Conservation (phyloP, 2,797 vertebrate species). For the Xiphophorus birchmanni region DNA sequence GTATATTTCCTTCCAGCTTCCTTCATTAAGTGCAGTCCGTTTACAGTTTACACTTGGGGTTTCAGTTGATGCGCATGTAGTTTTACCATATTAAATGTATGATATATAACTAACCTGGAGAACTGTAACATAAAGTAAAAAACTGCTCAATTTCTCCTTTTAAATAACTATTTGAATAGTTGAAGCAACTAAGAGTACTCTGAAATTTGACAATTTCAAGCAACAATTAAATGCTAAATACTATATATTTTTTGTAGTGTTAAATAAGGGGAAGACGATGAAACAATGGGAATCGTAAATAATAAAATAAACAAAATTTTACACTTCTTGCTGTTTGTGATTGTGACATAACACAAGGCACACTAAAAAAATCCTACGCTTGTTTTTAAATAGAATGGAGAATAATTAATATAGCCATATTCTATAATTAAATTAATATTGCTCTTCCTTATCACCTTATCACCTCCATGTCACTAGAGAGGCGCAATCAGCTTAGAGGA, state of each 20-base stretch:
- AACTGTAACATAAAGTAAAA: neutral
- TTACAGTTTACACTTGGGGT: neutral
- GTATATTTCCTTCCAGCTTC: neutral
- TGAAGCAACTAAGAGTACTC: neutral
- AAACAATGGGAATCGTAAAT: neutral
- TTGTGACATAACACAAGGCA: neutral
- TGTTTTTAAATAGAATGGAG: constrained; percentile 8
- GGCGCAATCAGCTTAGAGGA: neutral
- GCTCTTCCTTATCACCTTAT: constrained; percentile 46
- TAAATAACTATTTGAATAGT: neutral
- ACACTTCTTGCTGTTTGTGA: neutral
- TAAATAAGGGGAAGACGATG: neutral
- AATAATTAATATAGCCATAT: constrained; percentile 30
- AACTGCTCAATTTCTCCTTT: neutral
- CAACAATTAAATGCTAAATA: neutral
- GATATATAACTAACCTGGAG: neutral
- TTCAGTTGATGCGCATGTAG: neutral
- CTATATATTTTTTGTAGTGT: neutral
- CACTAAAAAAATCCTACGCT: neutral
- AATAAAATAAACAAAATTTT: neutral
- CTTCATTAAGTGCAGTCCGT: neutral
- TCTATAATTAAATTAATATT: constrained; percentile 67
- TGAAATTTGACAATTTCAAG: neutral
- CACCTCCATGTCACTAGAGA: constrained; percentile 35
- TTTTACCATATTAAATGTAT: neutral